Base-by-base conservation (phyloP, 2,113 vertebrate species). In the Salvelinus fontinalis region DNA sequence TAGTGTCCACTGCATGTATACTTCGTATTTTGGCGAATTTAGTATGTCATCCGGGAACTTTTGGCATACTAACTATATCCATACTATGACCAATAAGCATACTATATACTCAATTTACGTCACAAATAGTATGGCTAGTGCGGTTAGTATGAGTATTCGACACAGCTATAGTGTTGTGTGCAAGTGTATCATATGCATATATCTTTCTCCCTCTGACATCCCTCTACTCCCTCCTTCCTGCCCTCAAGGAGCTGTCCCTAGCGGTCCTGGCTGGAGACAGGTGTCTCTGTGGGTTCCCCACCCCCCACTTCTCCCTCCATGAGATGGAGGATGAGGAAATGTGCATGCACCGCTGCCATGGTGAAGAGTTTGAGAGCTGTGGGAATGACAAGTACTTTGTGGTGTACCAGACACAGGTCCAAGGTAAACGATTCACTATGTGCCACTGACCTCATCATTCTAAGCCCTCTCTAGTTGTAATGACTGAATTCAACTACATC, bases 391-490 rank as follows among this genome's bases (percentile, higher is more conserved):
- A 96, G 0, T 97, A 95, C 88, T 97, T 97, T 88, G 93, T 98
- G 0, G 95, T 97, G 70, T 99, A 99, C 92, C 98, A 99, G 92
- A 99, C 97, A 0, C 98, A 99, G 86, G 96, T 98, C 73, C 97
- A 98, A 95, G 98, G 97, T 99, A 89, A 88, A 76, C 13, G 18
- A 18, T 7, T 11, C 39, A 57, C 12, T 20, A 20, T 70, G 1
- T 26, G 27, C 27, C 3, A 18, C 66, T 67, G 66, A 16, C 27
- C 16, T 39, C 51, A 16, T 16, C 16, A 3, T 62, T 62, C n/a
- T 8, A 13, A 62, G n/a, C 16, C 3, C 3, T 22, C 5, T 57
- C 20, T 57, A 20, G 54, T 18, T 57, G 54, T 8, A 22, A 22
- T 62, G 59, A 57, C 13, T 22, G 16, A 9, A n/a, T 54, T 1